Conservation (phyloP, 2,888 invertebrate genomes). For the Holacanthella duospinosa region DNA sequence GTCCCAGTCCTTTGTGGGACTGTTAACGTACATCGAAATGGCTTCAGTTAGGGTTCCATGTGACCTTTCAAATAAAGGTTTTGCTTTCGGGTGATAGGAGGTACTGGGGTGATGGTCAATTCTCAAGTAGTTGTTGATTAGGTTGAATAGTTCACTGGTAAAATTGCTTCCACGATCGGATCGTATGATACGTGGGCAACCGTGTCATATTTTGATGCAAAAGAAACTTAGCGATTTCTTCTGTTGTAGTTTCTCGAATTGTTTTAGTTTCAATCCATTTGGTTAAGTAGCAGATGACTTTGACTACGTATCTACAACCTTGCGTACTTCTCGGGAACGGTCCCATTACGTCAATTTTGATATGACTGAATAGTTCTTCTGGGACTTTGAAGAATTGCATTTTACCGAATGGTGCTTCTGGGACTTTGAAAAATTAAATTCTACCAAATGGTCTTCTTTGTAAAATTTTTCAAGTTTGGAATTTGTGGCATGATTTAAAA, state of each 20-base stretch:
- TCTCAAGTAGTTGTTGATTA: neutral
- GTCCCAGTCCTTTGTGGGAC: no score
- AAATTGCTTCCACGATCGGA: neutral
- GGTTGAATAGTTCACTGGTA: neutral
- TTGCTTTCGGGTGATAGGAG: neutral
- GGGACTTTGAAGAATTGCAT: no score
- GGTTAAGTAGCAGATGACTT: no score
- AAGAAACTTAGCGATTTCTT: neutral
- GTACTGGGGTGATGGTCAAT: neutral
- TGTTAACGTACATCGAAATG: no score
- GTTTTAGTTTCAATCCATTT: no score
- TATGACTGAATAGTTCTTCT: no score
- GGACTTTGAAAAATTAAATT: constrained; percentile 1
- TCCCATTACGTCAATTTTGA: constrained; percentile 29
- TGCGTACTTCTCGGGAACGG: constrained; percentile 16
- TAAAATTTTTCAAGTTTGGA: constrained; percentile 34
- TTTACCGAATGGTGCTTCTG: constrained; percentile 30
- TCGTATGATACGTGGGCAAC: neutral
- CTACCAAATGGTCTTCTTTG: neutral
- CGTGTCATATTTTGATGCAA: neutral
- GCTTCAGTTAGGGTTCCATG: no score
- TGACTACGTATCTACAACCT: constrained; percentile 25
- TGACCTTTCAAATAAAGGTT: no score
- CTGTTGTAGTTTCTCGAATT: constrained; percentile 18
- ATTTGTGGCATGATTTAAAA: constrained; percentile 29